Conservation (phyloP, 2,888 invertebrate species). For the Cinara cedri region DNA sequence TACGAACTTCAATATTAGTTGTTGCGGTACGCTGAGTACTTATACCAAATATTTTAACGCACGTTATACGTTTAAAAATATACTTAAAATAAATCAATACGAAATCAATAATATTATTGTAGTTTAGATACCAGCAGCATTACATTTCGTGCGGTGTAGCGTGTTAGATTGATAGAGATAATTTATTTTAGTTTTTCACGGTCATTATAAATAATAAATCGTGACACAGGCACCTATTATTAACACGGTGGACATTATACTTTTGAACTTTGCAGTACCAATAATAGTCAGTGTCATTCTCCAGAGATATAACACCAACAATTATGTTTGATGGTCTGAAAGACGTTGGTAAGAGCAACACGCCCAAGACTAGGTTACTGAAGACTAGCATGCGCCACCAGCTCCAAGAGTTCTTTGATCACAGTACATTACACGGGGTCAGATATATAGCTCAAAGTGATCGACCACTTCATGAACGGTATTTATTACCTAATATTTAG, state of each 20-base stretch:
- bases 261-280: too few relatives aligned
- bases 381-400: constrained; percentile 74
- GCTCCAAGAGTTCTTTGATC: constrained; percentile 76
- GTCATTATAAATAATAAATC: not conserved
- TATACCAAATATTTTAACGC: too few relatives aligned
- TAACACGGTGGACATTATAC: not conserved
- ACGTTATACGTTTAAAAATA: not conserved
- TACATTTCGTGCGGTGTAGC: not conserved
- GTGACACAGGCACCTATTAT: too few relatives aligned
- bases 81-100: constrained; percentile 18
- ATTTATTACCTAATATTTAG: constrained; percentile 24
- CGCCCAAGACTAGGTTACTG: constrained; percentile 61
- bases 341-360: not conserved
- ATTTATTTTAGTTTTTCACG: not conserved
- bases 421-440: constrained; percentile 79
- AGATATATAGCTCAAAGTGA: constrained; percentile 78
- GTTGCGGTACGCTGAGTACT: too few relatives aligned
- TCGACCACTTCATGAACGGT: constrained; percentile 80
- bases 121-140: not conserved
- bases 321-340: constrained; percentile 37
- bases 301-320: not conserved
- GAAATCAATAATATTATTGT: constrained; percentile 11
- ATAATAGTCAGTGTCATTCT: not conserved
- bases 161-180: constrained; percentile 16
- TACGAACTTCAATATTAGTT: too few relatives aligned